Evolutionary conservation across 2,113 vertebrate genomes (phyloP).

Genomic region (Gadus macrocephalus): DNA sequence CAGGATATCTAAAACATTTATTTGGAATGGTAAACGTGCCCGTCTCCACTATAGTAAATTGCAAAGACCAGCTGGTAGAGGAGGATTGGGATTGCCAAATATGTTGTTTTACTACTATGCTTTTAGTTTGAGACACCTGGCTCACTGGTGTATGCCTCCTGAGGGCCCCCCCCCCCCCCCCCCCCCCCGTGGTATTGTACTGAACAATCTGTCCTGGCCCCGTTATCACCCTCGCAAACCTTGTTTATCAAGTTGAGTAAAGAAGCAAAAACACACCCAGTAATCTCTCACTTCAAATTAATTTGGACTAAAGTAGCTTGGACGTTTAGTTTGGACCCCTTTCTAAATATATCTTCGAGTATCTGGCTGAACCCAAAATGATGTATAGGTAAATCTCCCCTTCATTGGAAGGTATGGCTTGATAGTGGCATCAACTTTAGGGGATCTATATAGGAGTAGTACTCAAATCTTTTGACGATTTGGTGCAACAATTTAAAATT

Average conservation of each 20-base stretch:
- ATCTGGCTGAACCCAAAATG: not conserved
- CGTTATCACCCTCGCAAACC: not conserved
- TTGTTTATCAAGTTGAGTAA: not conserved
- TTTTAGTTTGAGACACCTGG: not conserved
- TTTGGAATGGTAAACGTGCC: not conserved
- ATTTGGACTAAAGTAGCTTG: not conserved
- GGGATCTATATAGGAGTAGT: not conserved
- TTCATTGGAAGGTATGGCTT: slow-evolving; percentile 4
- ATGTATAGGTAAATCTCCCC: not conserved
- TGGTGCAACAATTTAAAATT: slow-evolving; percentile 1
- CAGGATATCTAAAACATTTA: not conserved
- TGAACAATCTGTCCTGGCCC: too few species aligned
- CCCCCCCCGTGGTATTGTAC: not conserved
- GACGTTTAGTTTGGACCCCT: not conserved
- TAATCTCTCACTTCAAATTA: not conserved
- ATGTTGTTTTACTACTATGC: not conserved
- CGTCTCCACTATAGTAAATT: not conserved
- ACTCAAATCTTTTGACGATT: not conserved
- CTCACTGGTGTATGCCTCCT: not conserved
- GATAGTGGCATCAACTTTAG: slow-evolving; percentile 2
- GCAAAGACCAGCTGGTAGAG: not conserved
- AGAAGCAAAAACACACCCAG: not conserved
- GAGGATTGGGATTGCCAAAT: not conserved
- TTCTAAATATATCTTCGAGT: slow-evolving; percentile 1
- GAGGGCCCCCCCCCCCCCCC: not conserved